These are phyloP conservation scores for Cremastobaeus sp. DNA, from an alignment of 2,888 invertebrate species.

Conservation along the genomic window DNA sequence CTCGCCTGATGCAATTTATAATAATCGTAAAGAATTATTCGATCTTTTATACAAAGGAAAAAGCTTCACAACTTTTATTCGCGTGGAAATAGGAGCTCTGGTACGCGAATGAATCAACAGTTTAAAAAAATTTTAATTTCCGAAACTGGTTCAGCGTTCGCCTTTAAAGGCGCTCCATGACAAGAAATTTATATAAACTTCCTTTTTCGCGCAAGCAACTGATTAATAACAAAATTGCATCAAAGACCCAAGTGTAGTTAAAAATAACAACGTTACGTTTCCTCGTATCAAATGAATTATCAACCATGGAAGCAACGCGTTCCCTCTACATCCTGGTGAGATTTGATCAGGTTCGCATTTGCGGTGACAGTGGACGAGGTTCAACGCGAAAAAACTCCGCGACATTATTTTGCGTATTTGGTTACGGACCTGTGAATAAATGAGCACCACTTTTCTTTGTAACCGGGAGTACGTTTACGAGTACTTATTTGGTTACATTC, in stretches of 20 bases:
- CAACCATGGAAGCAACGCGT: constrained; percentile 21
- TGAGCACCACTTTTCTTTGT: no score
- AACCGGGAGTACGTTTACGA: no score
- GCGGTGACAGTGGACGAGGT: constrained; percentile 9
- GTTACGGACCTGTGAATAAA: constrained; percentile 1
- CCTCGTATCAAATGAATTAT: constrained; percentile 18
- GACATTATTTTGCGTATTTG: constrained; percentile 16
- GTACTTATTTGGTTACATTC: no score
- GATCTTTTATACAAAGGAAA: neutral
- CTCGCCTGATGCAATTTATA: constrained; percentile 8
- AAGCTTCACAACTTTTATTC: constrained; percentile 1
- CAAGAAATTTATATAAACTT: no score
- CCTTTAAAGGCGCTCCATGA: no score
- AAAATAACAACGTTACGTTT: constrained; percentile 23
- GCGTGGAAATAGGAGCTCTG: no score
- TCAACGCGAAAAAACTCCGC: constrained; percentile 19
- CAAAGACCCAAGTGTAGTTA: neutral
- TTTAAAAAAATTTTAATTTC: no score
- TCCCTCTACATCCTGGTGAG: constrained; percentile 33
- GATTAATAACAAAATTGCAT: no score
- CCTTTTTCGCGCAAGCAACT: no score
- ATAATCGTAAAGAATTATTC: constrained; percentile 14
- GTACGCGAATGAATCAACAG: no score
- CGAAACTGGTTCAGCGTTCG: no score
- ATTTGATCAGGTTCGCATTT: constrained; percentile 31